Conservation (phyloP, 2,113 vertebrate genomes). For the Accipiter cooperii region DNA sequence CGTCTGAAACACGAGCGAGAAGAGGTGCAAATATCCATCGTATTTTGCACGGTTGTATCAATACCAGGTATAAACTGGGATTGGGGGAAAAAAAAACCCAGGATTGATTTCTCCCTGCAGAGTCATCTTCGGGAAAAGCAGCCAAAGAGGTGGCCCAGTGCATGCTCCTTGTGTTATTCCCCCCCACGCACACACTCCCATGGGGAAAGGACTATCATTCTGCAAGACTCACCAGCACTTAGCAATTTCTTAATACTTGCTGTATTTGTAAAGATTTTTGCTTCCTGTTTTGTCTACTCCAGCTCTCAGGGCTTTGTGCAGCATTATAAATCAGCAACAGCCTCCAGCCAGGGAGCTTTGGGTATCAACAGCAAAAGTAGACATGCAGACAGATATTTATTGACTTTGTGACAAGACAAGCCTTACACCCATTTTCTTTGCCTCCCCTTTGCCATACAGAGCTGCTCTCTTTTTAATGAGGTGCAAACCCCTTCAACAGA, state of each 20-base stretch:
- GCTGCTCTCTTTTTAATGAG: neutral
- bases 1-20: rapidly evolving
- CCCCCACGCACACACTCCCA: too few species aligned
- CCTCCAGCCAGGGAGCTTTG: neutral
- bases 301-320: neutral
- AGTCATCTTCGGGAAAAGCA: neutral
- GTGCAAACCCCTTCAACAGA: rapidly evolving
- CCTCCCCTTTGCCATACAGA: neutral
- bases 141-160: rapidly evolving
- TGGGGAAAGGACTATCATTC: neutral
- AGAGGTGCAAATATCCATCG: neutral
- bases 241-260: neutral
- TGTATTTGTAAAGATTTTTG: neutral
- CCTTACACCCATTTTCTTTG: rapidly evolving
- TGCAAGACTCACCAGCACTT: neutral
- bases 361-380: neutral
- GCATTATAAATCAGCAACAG: rapidly evolving
- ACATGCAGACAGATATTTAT: neutral
- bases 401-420: neutral
- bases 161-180: too few species aligned
- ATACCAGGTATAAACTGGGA: neutral
- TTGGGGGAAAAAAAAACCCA: too few species aligned
- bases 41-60: neutral
- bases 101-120: neutral
- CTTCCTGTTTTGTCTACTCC: neutral